Evolutionary conservation across 2,797 vertebrate species (phyloP), one percentile per base, ranked within the genome.

Genomic region (Antennarius maculatus): DNA sequence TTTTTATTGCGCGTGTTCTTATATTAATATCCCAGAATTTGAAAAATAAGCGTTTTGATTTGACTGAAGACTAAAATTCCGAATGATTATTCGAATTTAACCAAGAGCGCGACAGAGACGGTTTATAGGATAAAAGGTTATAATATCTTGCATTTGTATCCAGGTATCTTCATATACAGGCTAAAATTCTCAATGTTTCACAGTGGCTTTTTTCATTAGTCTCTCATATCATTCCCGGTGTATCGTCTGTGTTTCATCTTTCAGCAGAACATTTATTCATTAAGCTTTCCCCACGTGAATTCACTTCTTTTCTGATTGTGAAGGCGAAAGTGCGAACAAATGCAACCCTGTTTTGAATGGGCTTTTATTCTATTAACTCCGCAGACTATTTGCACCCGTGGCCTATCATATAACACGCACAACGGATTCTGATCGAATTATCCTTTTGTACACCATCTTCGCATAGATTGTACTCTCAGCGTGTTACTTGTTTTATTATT

Each of bases 401-500:
- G 65, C 69, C 75, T 41, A 54, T 81, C 74, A 23, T 10, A 80
- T 69, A 82, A 82, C 77, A 63, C 67, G 82, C 78, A 70, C 49
- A 82, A 66, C 60, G 52, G 58, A 82, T 69, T 74, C 69, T 68
- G 71, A 89, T 84, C 60, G 67, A 82, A 79, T 87, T 83, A 85
- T 86, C 13, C 42, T 76, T 51, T 57, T 62, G 76, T 71, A 51
- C 76, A 67, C 68, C 61, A 48, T 55, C 60, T 66, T 62, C 41
- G 52, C 74, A 57, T 66, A 86, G 74, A 88, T 87, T 85, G 84
- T 75, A 51, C 79, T 84, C 87, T 72, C 86, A 86, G 89, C 85
- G 31, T 84, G 83, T 86, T 85, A 86, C 87, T 86, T 83, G 84
- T 86, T 73, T 82, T 89, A 87, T 92, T 92, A 89, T 92, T 91